phyloP scores from a whole-genome alignment of 2,888 invertebrate genomes.

The Melanostoma mellinum region DNA sequence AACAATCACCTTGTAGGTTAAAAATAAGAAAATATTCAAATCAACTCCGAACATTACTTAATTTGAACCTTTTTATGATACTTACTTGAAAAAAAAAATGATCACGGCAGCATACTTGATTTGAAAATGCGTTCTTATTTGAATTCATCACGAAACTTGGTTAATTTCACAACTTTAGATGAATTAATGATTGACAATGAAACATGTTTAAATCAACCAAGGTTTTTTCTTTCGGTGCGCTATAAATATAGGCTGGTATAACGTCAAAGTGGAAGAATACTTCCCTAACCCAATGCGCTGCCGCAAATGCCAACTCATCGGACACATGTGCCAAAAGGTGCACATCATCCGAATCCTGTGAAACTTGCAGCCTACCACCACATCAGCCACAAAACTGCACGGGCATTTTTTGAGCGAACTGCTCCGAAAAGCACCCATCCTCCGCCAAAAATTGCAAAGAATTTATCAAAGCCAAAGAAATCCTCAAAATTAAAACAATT shows the following conservation, averaged over 20 bases:
- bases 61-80: too few relatives aligned
- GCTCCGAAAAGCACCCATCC: constrained; percentile 14
- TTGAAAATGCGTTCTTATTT: too few relatives aligned
- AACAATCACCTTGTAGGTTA: too few relatives aligned
- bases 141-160: too few relatives aligned
- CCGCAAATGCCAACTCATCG: constrained; percentile 32
- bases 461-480: constrained; percentile 20
- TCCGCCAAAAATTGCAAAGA: constrained; percentile 11
- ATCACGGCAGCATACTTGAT: too few relatives aligned
- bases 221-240: too few relatives aligned
- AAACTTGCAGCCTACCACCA: background rate
- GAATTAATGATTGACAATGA: too few relatives aligned
- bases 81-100: too few relatives aligned
- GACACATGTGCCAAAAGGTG: constrained; percentile 19
- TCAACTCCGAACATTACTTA: too few relatives aligned
- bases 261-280: constrained; percentile 13
- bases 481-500: constrained; percentile 22
- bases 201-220: too few relatives aligned
- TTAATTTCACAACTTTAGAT: too few relatives aligned
- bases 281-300: constrained; percentile 33
- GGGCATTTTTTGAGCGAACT: constrained; percentile 23
- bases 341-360: background rate
- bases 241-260: constrained; percentile 34
- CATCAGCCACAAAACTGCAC: constrained; percentile 8
- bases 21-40: too few relatives aligned